Evolutionary conservation across 2,113 vertebrate genomes (phyloP).

Genomic region (Anas platyrhynchos): DNA sequence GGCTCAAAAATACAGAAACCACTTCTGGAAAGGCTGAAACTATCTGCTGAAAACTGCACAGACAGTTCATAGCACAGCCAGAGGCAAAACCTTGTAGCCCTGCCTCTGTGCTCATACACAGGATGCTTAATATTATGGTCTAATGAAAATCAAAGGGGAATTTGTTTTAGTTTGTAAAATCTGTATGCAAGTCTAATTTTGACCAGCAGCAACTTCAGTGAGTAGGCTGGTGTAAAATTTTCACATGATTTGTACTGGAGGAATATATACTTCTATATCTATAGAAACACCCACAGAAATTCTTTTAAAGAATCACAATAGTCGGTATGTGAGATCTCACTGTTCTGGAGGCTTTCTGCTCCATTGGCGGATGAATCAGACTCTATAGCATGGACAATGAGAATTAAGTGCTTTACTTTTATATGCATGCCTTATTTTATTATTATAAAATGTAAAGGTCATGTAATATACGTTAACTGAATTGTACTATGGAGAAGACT

Average conservation of each 20-base stretch:
- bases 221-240: constrained; percentile 44
- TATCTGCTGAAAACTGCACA: background rate
- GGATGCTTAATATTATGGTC: background rate
- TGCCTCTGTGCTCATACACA: background rate
- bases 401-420: background rate
- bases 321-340: background rate
- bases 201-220: constrained; percentile 26
- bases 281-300: constrained; percentile 38
- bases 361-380: background rate
- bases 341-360: constrained; percentile 14
- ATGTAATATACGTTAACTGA: background rate
- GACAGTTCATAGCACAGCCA: background rate
- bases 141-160: background rate
- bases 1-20: background rate
- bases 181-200: constrained; percentile 39
- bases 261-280: constrained; percentile 45
- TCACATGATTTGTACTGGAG: constrained; percentile 32
- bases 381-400: background rate
- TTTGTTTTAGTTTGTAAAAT: constrained; percentile 34
- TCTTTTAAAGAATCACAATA: constrained; percentile 33
- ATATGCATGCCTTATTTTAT: background rate
- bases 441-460: constrained; percentile 10
- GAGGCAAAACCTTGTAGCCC: background rate
- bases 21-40: background rate
- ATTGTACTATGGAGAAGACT: accelerated